Percentiles rank a stretch among this genome's conserved stretches.
Conservation (phyloP, 2,888 invertebrate genomes). For the Papilio elwesi region DNA sequence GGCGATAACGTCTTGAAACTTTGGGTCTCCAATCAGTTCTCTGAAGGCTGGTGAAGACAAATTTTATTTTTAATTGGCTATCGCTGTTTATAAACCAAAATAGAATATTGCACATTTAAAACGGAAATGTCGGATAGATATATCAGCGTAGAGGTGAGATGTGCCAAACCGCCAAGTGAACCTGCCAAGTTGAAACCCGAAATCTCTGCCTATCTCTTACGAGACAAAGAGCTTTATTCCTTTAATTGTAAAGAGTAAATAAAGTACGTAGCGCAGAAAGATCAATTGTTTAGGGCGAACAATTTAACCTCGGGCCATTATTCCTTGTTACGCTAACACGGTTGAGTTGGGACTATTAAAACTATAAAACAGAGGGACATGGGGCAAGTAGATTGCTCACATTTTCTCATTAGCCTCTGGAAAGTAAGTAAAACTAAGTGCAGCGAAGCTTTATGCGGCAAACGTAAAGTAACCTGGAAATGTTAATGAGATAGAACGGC, state of each 20-base stretch:
- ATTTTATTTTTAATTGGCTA: too few species aligned
- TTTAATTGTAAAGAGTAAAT: not conserved
- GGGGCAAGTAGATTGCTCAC: constrained; percentile 58
- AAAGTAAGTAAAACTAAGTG: constrained; percentile 58
- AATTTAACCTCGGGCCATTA: constrained; percentile 14
- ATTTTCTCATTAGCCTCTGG: constrained; percentile 72
- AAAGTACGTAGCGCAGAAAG: not conserved
- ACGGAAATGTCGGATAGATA: too few species aligned
- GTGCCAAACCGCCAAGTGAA: too few species aligned
- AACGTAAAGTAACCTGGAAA: constrained; percentile 38
- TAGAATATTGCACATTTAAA: too few species aligned
- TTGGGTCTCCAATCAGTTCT: too few species aligned
- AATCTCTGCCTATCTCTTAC: not conserved
- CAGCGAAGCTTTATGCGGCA: constrained; percentile 40
- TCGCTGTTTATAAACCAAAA: too few species aligned
- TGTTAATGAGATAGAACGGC: constrained; percentile 37
- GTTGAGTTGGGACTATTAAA: constrained; percentile 54
- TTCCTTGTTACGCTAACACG: constrained; percentile 29
- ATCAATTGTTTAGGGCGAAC: constrained; percentile 14
- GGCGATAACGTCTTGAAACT: too few species aligned
- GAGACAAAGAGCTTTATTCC: not conserved
- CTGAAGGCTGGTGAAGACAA: too few species aligned
- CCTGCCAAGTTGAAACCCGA: too few species aligned
- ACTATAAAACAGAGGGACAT: constrained; percentile 64
- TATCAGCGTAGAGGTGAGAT: too few species aligned